phyloP scores from a whole-genome alignment of 2,888 invertebrate species.

The Bruchidius siliquastri region DNA sequence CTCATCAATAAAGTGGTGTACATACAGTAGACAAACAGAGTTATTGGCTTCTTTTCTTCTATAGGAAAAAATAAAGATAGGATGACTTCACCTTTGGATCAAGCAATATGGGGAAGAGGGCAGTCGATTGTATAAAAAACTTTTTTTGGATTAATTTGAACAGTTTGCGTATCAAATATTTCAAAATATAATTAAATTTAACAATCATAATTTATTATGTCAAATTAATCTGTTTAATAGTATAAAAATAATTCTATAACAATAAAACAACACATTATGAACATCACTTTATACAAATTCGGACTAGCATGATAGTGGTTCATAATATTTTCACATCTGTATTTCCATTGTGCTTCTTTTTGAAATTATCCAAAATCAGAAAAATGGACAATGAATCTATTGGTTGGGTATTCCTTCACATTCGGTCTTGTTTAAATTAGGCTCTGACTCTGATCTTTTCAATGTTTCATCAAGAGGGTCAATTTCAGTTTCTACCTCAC shows the following conservation, averaged over 20 bases:
- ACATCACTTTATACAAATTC: not conserved
- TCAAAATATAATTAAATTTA: too few species aligned
- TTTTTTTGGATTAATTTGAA: too few species aligned
- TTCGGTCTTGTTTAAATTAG: slow-evolving; percentile 35
- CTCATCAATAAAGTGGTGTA: too few species aligned
- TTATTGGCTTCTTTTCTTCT: too few species aligned
- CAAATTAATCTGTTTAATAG: too few species aligned
- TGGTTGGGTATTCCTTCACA: slow-evolving; percentile 13
- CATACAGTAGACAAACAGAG: too few species aligned
- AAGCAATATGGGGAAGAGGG: too few species aligned
- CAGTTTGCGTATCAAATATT: too few species aligned
- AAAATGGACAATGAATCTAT: not conserved
- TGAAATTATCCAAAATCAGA: not conserved
- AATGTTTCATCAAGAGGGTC: slow-evolving; percentile 42
- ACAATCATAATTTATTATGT: too few species aligned
- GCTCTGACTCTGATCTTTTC: slow-evolving; percentile 62
- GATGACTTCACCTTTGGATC: too few species aligned
- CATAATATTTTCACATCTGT: not conserved
- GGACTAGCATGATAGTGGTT: not conserved
- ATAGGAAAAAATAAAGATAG: too few species aligned
- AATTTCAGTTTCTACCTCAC: slow-evolving; percentile 30
- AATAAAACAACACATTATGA: not conserved
- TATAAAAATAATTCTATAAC: not conserved
- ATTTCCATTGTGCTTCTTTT: not conserved
- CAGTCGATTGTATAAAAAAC: too few species aligned